Base-by-base conservation (phyloP, 2,888 invertebrate genomes). In the Xestia sexstrigata region DNA sequence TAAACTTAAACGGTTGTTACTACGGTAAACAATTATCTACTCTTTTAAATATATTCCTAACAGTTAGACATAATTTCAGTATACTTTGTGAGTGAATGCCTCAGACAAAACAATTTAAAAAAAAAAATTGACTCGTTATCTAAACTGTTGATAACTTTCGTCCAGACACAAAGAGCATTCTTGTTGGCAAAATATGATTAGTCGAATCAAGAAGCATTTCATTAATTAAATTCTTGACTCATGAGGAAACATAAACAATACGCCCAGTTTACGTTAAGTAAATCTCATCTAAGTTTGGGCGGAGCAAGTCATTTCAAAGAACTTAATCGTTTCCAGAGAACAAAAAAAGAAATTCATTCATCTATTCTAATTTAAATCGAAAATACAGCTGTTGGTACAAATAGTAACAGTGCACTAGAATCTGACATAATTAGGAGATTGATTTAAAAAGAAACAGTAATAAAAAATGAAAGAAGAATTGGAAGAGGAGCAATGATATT, bases 281-380 rank as follows among this genome's bases (percentile, higher is more conserved):
- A n/a, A 69, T 76, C 17, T 60, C 23, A 39, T 47, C 8, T 39
- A 52, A 45, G 11, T 67, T 76, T 62, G 62, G 65, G 63, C 9
- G 45, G 45, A 52, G 60, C 35, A 39, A 66, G n/a, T 55, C 2
- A 73, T 80, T 70, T 30, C n/a, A 15, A 68, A 58, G 26, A 62
- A 67, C 1, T 30, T 65, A 49, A 75, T 63, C 55, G 30, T 68
- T 67, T 74, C 39, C 49, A 30, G 23, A 26, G n/a, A 60, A 68
- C 13, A 76, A 58, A 62, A 79, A 63, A 1, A 2, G 9, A 30
- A 79, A 63, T 70, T 67, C 11, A 67, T 79, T 58, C 8, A 69
- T 65, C 7, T 7, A 47, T 45, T 55, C 26, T 23, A n/a, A 62
- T 49, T 45, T 66, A 72, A 72, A 55, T 8, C 2, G 7, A 70